A percentile compares a stretch with the other conserved stretches of the same genome.
phyloP scores from a whole-genome alignment of 2,797 vertebrate genomes.

The Syndactyla subalaris region DNA sequence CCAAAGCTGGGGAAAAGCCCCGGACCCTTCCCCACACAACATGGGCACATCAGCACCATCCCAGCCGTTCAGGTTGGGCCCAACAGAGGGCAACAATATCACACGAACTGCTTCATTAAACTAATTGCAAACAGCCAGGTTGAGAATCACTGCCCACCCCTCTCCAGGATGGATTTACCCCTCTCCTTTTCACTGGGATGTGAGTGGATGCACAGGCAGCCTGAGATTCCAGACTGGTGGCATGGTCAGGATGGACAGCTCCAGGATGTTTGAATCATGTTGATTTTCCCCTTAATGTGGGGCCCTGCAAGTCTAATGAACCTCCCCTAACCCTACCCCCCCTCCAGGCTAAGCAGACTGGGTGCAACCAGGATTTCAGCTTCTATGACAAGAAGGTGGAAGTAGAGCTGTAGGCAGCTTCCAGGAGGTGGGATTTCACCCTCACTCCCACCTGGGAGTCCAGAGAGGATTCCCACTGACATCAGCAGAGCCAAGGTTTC shows the following conservation, averaged over 20 bases:
- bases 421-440: not conserved
- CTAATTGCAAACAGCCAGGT: not conserved
- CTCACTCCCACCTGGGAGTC: not conserved
- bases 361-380: fast-evolving
- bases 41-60: fast-evolving
- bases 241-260: fast-evolving
- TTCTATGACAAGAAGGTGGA: not conserved
- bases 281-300: not conserved
- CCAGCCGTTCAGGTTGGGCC: constrained; percentile 23
- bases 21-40: not conserved
- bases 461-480: not conserved
- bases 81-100: constrained; percentile 64
- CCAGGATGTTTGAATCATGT: fast-evolving
- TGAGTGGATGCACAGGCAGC: not conserved
- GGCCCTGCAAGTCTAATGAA: not conserved
- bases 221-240: fast-evolving
- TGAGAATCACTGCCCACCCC: not conserved
- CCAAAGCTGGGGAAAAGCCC: not conserved
- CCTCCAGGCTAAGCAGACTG: not conserved
- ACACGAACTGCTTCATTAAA: not conserved
- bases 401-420: not conserved
- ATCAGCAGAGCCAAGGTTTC: not conserved
- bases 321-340: no score
- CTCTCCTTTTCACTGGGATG: not conserved
- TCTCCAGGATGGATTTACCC: not conserved